Percentiles rank a stretch among this genome's conserved stretches.
Evolutionary conservation across 2,113 vertebrate genomes (phyloP).

Genomic region (Rhombomys opimus): DNA sequence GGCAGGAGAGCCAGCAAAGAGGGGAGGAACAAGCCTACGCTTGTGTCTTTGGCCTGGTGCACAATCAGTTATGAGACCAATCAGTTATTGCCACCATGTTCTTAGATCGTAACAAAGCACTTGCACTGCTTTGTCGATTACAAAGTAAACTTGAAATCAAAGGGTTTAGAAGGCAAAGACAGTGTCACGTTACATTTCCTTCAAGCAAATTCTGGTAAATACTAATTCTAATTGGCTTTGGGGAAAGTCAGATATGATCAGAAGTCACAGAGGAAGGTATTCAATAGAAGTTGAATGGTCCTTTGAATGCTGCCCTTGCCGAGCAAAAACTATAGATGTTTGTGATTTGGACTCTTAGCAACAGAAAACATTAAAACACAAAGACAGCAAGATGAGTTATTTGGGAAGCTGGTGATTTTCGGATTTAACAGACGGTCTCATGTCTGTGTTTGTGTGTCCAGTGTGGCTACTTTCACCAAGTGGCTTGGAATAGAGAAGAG

Average conservation of each 20-base stretch:
- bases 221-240: not conserved
- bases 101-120: not conserved
- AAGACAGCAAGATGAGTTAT: conserved; percentile 23
- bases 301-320: not conserved
- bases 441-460: not conserved
- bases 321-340: not conserved
- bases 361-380: conserved; percentile 1
- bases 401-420: not conserved
- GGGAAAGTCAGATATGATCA: conserved; percentile 29
- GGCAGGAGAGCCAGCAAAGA: not conserved
- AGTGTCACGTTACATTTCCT: conserved; percentile 4
- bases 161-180: conserved; percentile 26
- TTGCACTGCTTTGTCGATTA: not conserved
- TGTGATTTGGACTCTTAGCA: conserved; percentile 12
- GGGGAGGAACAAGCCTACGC: not conserved
- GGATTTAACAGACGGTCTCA: not conserved
- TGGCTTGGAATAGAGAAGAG: not conserved
- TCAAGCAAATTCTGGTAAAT: conserved; percentile 25
- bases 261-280: not conserved
- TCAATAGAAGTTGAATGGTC: conserved; percentile 14
- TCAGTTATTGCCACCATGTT: not conserved
- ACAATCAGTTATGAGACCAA: not conserved
- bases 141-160: not conserved
- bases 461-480: not conserved
- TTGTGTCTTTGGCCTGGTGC: not conserved